phyloP scores from a whole-genome alignment of 2,888 invertebrate genomes.

The Hofmannophila pseudospretella region DNA sequence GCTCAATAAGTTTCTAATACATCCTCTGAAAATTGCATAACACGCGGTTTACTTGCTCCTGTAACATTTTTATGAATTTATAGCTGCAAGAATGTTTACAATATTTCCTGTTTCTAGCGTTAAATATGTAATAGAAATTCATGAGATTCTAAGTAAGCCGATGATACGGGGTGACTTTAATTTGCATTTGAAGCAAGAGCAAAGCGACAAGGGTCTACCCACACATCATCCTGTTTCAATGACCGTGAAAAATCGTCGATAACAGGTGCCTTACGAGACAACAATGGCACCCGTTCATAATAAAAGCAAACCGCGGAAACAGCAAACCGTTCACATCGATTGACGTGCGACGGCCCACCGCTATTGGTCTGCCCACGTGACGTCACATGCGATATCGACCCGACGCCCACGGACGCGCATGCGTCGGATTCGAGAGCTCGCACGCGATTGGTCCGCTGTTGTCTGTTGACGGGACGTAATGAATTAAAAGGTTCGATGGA shows the following conservation, averaged over 20 bases:
- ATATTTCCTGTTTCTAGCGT: no score
- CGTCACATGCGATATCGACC: constrained; percentile 67
- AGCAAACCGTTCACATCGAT: constrained; percentile 56
- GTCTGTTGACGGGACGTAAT: constrained; percentile 33
- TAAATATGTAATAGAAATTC: no score
- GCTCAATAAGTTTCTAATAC: no score
- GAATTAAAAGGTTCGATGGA: constrained; percentile 20
- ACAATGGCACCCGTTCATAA: constrained; percentile 23
- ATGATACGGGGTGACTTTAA: no score
- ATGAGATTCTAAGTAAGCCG: no score
- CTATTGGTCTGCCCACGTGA: constrained; percentile 63
- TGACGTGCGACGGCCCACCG: constrained; percentile 58
- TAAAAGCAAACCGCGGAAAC: constrained; percentile 24
- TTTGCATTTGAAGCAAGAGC: background rate
- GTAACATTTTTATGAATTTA: no score
- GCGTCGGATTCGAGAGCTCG: constrained; percentile 37
- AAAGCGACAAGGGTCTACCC: background rate
- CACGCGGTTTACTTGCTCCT: no score
- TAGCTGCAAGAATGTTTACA: no score
- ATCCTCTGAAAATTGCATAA: no score
- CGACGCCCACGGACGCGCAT: constrained; percentile 66
- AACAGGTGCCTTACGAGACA: constrained; percentile 16
- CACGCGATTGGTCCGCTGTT: constrained; percentile 48
- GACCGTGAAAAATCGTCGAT: constrained; percentile 36
- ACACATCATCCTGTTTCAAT: constrained; percentile 11